Base-by-base conservation (phyloP, 2,888 invertebrate species). In the Eurytoma adleriae region DNA sequence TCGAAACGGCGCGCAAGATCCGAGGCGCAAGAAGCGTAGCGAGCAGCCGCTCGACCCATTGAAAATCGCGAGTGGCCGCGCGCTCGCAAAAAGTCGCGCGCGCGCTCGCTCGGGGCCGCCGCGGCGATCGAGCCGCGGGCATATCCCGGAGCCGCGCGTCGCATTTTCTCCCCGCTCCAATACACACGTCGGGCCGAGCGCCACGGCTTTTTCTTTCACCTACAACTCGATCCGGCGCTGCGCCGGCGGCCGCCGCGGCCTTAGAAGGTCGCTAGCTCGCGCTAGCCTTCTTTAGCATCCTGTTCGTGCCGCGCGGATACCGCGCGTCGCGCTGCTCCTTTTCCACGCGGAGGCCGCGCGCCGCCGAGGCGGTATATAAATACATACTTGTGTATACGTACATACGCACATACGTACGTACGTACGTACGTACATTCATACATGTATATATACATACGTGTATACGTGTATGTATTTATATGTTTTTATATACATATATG, bases 261-360 rank as follows among this genome's bases (percentile, higher is more conserved):
- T 88, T 88, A 89, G 89, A 89, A 89, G 88, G 89, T 87, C 87
- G 87, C 87, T 88, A 86, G 86, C 87, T 86, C 85, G 85, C 83
- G 86, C 87, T 86, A 88, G 86, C 88, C 88, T 89, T 88, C 88
- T 89, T 88, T 86, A 87, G 88, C 88, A 87, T 88, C 88, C 86
- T 87, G 85, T 81, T 76, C 16, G 78, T 18, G 30, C 54, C 7
- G 4, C 13, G 54, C 54, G 16, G 4, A 10, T 57, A 2, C 56
- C 67, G 64, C 78, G 52, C 18, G 40, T 13, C 27, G 24, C 7
- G 24, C 54, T 54, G 69, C 56, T 48, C 64, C 30, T 64, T 73
- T 80, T 82, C 76, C 68, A 75, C 76, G 74, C 52, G 70, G 57
- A 73, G 78, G 59, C 81, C 56, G 64, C 64, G 64, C 27, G 30